Evolutionary conservation across 2,888 invertebrate species (phyloP), one percentile per base, ranked within the genome.

Genomic region (Archaeoteleia sp.): DNA sequence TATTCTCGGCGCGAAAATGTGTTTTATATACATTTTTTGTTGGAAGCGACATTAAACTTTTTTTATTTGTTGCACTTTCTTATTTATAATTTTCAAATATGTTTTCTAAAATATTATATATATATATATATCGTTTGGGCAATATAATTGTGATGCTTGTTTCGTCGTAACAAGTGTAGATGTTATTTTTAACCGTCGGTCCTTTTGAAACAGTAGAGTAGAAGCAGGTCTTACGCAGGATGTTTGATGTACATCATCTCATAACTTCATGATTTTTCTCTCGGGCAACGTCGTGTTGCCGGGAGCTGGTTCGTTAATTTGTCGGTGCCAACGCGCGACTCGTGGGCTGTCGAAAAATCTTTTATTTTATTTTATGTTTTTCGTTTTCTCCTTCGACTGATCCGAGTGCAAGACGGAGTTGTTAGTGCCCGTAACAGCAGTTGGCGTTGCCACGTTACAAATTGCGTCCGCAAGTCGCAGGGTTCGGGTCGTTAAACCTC

Each of bases 401-500:
- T 48, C 23, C 27, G 39, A 13, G 30, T 2, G 25, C 15, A 20
- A 37, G 32, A 42, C 61, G 35, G 12, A 42, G 69, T 61, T 55
- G 66, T 42, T 63, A 35, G 58, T 40, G 49, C 40, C 42, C 34
- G 46, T 55, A 53, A 42, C 63, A 43, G 53, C 65, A 63, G 43
- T 65, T 55, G 48, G 46, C 34, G 27, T 20, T 45, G 46, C 35
- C 51, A 45, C 65, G 58, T 70, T 65, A 70, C 65, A 72, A 72
- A 72, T 70, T 61, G 61, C 67, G 49, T 61, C 61, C 48, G 69
- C 55, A 62, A 20, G 42, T 54, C 53, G 57, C 34, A 34, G 37
- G 45, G 57, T 65, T 60, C 60, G 55, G 69, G 54, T 69, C 71
- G 66, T 74, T 74, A 71, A 76, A 69, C 69, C 14, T 67, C 65